Evolutionary conservation across 2,888 invertebrate genomes (phyloP), one percentile per base, ranked within the genome.

Genomic region (Ypsolopha scabrella): DNA sequence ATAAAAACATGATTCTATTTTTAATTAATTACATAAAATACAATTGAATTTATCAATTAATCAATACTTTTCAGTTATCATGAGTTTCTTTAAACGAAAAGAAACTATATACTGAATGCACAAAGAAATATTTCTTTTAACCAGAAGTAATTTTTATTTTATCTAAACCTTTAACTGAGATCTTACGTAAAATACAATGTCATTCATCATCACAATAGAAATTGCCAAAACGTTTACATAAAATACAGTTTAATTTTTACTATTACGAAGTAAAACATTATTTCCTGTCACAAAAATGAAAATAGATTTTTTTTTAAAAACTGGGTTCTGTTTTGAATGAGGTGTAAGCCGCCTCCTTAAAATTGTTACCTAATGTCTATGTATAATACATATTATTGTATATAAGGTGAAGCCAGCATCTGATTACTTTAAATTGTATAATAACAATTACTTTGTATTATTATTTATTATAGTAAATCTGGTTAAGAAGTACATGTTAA

Each of bases 131-230:
- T 24, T 14, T 11, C 1, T 36, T 45, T 11, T 6, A 34, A 46
- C n/a, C 34, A 34, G 36, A 46, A 6, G 24, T 46, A 46, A 46
- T 6, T 46, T n/a, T 33, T 46, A n/a, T 33, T 35, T 35, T 10
- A n/a, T 34, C 35, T 65, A 62, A 64, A 68, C 61, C 64, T 71
- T 75, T 72, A 46, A 70, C 70, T 82, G 83, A 85, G 83, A 85
- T 85, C 83, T 69, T 67, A 67, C 37, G 67, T 70, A 70, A 71
- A 75, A 74, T 72, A 80, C 24, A 43, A n/a, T 13, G 41, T 11
- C 43, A 43, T 43, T n/a, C n/a, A 43, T 13, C 79, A 81, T 82
- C 80, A 82, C 82, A 80, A 70, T 70, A 62, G 62, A 62, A 68
- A 71, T 71, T 68, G 69, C 68, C 67, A 68, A 61, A 64, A 63